phyloP scores from a whole-genome alignment of 2,888 invertebrate species.

The Didymodactylos carnosus region DNA sequence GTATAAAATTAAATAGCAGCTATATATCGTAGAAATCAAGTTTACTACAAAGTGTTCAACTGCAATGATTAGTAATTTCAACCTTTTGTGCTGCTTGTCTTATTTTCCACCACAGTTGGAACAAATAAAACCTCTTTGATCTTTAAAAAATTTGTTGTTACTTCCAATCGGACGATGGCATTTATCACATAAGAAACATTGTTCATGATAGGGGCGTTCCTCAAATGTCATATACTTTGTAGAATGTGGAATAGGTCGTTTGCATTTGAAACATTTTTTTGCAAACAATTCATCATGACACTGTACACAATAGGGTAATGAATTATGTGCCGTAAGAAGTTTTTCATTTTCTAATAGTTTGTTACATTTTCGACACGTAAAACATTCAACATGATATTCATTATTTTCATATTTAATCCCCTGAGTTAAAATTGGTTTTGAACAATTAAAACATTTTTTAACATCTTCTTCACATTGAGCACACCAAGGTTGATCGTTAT shows the following conservation, averaged over 20 bases:
- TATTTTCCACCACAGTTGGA: neutral
- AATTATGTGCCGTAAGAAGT: neutral
- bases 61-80: too few species aligned
- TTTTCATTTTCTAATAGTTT: neutral
- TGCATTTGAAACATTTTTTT: neutral
- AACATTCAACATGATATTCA: neutral
- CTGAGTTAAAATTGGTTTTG: neutral
- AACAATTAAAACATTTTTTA: neutral
- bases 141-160: neutral
- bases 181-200: neutral
- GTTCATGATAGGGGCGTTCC: neutral
- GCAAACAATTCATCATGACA: neutral
- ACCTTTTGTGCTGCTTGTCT: too few species aligned
- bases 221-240: neutral
- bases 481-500: neutral
- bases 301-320: neutral
- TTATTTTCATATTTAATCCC: neutral
- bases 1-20: too few species aligned
- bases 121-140: neutral
- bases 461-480: neutral
- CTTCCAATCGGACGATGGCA: neutral
- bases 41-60: too few species aligned
- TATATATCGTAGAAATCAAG: too few species aligned
- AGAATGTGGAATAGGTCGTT: neutral
- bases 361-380: neutral